Percentiles rank a stretch among this genome's conserved stretches.
Evolutionary conservation across 2,113 vertebrate genomes (phyloP).

Genomic region (Galemys pyrenaicus): DNA sequence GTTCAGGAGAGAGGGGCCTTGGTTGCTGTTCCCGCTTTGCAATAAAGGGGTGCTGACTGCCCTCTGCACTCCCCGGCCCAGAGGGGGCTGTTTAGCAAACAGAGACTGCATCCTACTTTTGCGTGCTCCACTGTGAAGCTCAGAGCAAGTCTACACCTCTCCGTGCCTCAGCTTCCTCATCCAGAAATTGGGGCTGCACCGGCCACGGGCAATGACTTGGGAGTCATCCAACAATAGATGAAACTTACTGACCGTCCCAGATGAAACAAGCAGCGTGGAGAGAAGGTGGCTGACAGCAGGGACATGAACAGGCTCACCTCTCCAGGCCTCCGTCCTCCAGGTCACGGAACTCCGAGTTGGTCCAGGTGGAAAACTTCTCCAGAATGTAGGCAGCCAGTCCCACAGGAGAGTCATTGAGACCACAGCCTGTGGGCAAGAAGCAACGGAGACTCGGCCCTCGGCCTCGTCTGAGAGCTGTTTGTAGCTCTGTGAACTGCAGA

Average conservation of each 20-base stretch:
- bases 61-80: background rate
- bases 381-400: conserved; percentile 88
- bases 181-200: fast-evolving
- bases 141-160: background rate
- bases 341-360: conserved; percentile 75
- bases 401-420: conserved; percentile 87
- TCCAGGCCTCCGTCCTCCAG: conserved; percentile 87
- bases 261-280: background rate
- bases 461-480: background rate
- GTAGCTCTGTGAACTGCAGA: background rate
- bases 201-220: background rate
- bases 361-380: conserved; percentile 89
- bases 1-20: fast-evolving
- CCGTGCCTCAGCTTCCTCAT: background rate
- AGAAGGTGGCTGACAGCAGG: background rate
- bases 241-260: background rate
- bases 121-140: background rate
- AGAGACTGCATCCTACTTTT: background rate
- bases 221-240: background rate
- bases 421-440: conserved; percentile 79
- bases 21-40: background rate
- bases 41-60: too few relatives aligned
- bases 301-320: conserved; percentile 72
- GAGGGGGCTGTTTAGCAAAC: background rate
- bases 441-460: background rate